These are phyloP conservation scores for Lucinisca nassula DNA, from an alignment of 2,888 invertebrate species.

Conservation along the genomic window DNA sequence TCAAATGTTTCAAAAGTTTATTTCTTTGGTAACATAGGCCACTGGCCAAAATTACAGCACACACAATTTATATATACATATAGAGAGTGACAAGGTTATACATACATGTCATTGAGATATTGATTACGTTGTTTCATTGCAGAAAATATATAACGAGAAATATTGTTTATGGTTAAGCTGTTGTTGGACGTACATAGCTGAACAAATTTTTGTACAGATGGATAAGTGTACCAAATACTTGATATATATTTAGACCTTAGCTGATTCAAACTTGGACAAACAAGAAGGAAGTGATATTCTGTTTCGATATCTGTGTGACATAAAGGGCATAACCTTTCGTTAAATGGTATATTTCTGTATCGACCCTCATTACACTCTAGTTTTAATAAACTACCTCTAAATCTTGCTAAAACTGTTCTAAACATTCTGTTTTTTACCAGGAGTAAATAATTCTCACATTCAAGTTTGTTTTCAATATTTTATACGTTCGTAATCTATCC, in stretches of 20 bases:
- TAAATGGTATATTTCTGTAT: neutral
- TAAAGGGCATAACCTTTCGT: neutral
- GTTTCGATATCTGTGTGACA: neutral
- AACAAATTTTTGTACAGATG: neutral
- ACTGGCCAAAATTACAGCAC: no score
- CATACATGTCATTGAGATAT: no score
- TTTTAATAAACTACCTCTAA: neutral
- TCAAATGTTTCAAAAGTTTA: no score
- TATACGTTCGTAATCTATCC: neutral
- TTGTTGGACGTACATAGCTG: neutral
- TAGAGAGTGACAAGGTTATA: no score
- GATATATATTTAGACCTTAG: neutral
- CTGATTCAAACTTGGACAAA: neutral
- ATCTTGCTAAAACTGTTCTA: neutral
- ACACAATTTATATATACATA: no score
- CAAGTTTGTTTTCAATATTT: neutral
- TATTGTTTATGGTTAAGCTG: neutral
- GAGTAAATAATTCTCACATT: neutral
- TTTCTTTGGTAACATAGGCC: no score
- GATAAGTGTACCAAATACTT: neutral
- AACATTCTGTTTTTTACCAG: neutral
- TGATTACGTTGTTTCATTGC: no score
- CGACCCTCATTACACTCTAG: neutral
- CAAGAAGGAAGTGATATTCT: neutral
- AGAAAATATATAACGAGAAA: neutral